Evolutionary conservation across 1,140 invertebrate species (phyloP).

Genomic region (Lordiphosa mommai): DNA sequence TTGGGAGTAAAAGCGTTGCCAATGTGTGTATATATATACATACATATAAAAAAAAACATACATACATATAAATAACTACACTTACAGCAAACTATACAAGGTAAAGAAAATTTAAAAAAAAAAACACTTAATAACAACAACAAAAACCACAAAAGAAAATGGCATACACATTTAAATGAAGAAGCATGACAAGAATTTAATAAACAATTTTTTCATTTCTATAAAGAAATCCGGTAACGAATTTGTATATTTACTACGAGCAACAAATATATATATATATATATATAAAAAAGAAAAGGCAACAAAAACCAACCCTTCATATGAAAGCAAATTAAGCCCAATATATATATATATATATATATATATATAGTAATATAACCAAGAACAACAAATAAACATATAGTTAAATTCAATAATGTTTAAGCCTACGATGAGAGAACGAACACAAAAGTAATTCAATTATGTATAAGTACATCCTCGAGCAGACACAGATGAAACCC

Average conservation of each 20-base stretch:
- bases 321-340: no score
- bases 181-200: slow-evolving; percentile 71
- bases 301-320: no score
- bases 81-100: slow-evolving; percentile 77
- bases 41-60: slow-evolving; percentile 8
- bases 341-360: slow-evolving; percentile 25
- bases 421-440: slow-evolving; percentile 53
- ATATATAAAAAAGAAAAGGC: no score
- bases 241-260: slow-evolving; percentile 76
- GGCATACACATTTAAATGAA: slow-evolving; percentile 19
- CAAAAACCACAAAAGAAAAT: slow-evolving; percentile 2
- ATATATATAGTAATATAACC: slow-evolving; percentile 70
- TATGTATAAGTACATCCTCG: slow-evolving; percentile 63
- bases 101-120: slow-evolving; percentile 59
- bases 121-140: slow-evolving; percentile 27
- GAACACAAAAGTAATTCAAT: slow-evolving; percentile 67
- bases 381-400: slow-evolving; percentile 77
- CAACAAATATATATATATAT: slow-evolving; percentile 14
- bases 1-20: slow-evolving; percentile 22
- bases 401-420: slow-evolving; percentile 75
- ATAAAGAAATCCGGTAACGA: slow-evolving; percentile 72
- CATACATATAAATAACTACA: slow-evolving; percentile 46
- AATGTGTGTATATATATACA: slow-evolving; percentile 49
- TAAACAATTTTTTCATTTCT: slow-evolving; percentile 70
- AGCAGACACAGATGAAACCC: slow-evolving; percentile 22